These are phyloP conservation scores for Craniophora ligustri DNA, from an alignment of 2,888 invertebrate species.

Conservation along the genomic window DNA sequence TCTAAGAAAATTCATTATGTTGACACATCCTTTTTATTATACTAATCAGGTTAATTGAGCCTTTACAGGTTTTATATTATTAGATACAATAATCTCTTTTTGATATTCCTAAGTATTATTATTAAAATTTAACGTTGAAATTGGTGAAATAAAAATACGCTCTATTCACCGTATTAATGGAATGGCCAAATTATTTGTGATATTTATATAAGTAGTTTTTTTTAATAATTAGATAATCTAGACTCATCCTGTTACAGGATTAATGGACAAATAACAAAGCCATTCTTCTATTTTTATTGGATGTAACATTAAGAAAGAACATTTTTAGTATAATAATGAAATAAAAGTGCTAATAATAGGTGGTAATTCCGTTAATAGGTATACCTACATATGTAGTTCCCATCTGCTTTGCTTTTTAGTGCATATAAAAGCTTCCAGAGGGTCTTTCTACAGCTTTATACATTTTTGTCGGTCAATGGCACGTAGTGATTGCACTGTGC, in stretches of 20 bases:
- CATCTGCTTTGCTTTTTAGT: neutral
- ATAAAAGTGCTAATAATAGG: no score
- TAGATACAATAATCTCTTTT: conserved; percentile 41
- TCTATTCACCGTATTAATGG: conserved; percentile 12
- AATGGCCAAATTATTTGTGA: conserved; percentile 1
- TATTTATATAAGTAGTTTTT: neutral
- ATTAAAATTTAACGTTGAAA: conserved; percentile 19
- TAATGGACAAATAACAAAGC: conserved; percentile 10
- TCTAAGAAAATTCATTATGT: conserved; percentile 55
- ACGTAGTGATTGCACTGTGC: neutral
- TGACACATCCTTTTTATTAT: conserved; percentile 59
- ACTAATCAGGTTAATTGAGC: conserved; percentile 58
- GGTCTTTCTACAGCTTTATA: neutral
- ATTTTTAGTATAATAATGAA: no score
- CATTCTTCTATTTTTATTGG: neutral
- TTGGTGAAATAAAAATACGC: conserved; percentile 18
- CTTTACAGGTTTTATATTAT: conserved; percentile 37
- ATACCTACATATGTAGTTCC: no score
- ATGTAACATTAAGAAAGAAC: no score
- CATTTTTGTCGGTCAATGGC: neutral
- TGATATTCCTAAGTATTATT: conserved; percentile 21
- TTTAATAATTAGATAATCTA: neutral
- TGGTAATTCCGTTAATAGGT: neutral
- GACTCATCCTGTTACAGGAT: conserved; percentile 18
- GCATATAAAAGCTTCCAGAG: conserved; percentile 24